phyloP scores from a whole-genome alignment of 2,797 vertebrate genomes.

The Sarcophilus harrisii region DNA sequence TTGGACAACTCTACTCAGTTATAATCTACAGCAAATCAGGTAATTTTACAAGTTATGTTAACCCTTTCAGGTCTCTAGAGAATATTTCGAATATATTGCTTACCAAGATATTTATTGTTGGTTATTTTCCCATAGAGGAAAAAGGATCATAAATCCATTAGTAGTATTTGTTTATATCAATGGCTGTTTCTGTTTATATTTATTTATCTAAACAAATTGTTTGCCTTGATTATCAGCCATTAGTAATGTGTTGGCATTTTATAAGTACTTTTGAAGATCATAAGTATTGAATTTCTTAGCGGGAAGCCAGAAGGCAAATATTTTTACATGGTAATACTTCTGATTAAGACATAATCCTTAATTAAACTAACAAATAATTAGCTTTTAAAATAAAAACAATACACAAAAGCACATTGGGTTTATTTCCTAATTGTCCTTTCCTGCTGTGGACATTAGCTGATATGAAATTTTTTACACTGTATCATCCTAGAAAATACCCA shows the following conservation, averaged over 20 bases:
- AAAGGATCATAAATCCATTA: neutral
- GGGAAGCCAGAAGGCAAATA: neutral
- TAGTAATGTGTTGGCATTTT: conserved; percentile 3
- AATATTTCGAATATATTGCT: neutral
- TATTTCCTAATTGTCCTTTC: neutral
- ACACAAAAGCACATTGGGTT: neutral
- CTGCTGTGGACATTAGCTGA: neutral
- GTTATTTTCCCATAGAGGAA: neutral
- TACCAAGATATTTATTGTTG: neutral
- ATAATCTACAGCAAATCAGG: neutral
- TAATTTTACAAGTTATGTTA: neutral
- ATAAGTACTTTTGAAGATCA: neutral
- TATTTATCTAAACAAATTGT: conserved; percentile 9
- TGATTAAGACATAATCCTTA: conserved; percentile 29
- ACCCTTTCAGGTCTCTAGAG: neutral
- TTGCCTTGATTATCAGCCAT: neutral
- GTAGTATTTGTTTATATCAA: neutral
- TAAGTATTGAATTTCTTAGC: conserved; percentile 2
- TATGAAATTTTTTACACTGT: neutral
- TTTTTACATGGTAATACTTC: conserved; percentile 16
- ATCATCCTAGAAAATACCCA: neutral
- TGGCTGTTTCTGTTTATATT: neutral
- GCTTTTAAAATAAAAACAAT: conserved; percentile 35
- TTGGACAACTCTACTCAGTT: neutral
- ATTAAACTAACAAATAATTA: conserved; percentile 28